Percentiles rank a stretch among this genome's conserved stretches.
Conservation (phyloP, 2,797 vertebrate genomes). For the Aulostomus chinensis region DNA sequence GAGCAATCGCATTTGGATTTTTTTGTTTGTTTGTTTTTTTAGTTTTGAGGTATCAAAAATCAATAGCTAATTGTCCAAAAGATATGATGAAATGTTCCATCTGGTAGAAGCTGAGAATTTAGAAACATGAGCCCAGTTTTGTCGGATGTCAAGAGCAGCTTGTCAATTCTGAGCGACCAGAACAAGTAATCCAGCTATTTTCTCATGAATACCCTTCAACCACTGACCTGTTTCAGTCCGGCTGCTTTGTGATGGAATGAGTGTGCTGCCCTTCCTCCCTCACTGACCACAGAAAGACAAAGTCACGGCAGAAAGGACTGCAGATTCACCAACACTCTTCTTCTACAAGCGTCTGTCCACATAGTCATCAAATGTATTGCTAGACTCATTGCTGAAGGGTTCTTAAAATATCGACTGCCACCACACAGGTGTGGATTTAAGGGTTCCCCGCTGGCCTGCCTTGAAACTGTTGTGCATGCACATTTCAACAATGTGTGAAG, state of each 20-base stretch:
- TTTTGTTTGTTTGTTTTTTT: no score
- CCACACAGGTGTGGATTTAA: conserved; percentile 7
- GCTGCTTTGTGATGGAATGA: conserved; percentile 7
- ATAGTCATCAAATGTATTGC: no score
- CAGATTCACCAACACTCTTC: no score
- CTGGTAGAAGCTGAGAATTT: no score
- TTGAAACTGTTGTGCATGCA: not conserved
- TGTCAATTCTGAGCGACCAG: not conserved
- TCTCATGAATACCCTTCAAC: not conserved
- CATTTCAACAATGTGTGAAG: conserved; percentile 4
- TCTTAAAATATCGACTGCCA: not conserved
- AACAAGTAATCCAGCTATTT: not conserved
- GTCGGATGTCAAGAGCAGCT: no score
- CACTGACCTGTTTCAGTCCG: conserved; percentile 12
- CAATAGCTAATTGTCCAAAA: no score
- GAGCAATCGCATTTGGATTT: no score
- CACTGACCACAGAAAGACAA: not conserved
- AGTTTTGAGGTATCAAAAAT: no score
- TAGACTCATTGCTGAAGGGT: no score
- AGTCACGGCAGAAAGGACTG: not conserved
- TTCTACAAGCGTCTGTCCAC: no score
- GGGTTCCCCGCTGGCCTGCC: not conserved
- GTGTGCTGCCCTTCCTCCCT: not conserved
- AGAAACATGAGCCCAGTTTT: not conserved
- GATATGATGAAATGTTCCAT: no score